Evolutionary conservation across 2,797 vertebrate species (phyloP).

Genomic region (Rhinophrynus dorsalis): DNA sequence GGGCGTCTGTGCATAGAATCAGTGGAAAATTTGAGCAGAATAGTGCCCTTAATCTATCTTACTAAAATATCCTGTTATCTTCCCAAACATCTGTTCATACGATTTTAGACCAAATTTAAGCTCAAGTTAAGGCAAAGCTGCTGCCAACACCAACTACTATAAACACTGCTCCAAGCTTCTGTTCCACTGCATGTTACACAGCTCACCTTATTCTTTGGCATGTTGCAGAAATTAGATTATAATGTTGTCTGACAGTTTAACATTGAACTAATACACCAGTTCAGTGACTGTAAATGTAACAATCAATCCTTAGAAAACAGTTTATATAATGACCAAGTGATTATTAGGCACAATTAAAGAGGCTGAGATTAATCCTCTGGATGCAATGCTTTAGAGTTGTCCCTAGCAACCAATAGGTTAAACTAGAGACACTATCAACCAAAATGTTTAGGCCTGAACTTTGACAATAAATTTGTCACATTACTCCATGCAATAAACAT

Average conservation of each 20-base stretch:
- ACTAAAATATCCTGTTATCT: conserved; percentile 52
- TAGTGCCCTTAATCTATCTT: conserved; percentile 50
- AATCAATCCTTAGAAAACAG: too few relatives aligned
- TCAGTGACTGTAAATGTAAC: not conserved
- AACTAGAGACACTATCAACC: too few relatives aligned
- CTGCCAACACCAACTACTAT: conserved; percentile 35
- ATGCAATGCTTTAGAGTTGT: too few relatives aligned
- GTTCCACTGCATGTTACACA: not conserved
- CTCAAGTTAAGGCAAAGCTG: conserved; percentile 47
- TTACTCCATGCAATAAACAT: too few relatives aligned
- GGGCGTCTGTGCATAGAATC: conserved; percentile 45
- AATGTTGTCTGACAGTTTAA: not conserved
- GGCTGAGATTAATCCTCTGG: too few relatives aligned
- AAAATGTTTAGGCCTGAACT: too few relatives aligned
- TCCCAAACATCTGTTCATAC: conserved; percentile 49
- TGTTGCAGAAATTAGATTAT: conserved; percentile 6
- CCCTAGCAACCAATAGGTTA: too few relatives aligned
- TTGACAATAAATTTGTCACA: too few relatives aligned
- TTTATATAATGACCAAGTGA: too few relatives aligned
- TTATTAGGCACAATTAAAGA: too few relatives aligned
- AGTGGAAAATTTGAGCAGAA: conserved; percentile 46
- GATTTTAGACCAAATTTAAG: conserved; percentile 49
- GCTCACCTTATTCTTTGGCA: not conserved
- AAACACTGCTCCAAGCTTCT: conserved; percentile 30
- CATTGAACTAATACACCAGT: not conserved